These are phyloP conservation scores for Melinaea menophilus DNA, from an alignment of 2,888 invertebrate genomes.

Conservation along the genomic window DNA sequence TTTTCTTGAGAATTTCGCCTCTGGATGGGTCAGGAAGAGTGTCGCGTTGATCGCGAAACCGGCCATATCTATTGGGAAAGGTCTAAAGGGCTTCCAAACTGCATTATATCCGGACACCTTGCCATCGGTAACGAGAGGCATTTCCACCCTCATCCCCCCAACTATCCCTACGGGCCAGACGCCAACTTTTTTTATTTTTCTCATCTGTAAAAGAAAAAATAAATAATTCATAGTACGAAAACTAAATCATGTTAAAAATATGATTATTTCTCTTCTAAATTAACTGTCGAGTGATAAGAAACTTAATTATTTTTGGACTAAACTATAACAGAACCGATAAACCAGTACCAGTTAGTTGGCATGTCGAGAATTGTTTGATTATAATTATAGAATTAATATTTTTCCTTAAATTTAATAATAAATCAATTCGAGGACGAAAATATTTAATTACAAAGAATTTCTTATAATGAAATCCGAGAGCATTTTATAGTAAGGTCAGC, in stretches of 20 bases:
- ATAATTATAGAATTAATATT: no score
- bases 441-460: no score
- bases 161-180: conserved; percentile 98
- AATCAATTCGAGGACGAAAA: no score
- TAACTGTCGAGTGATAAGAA: background rate
- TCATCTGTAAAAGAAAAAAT: conserved; percentile 79
- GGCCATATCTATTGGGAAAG: conserved; percentile 99
- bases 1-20: conserved; percentile 88
- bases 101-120: conserved; percentile 79
- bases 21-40: conserved; percentile 82
- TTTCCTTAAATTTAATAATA: no score
- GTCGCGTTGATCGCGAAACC: conserved; percentile 93
- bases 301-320: no score
- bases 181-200: conserved; percentile 88
- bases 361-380: no score
- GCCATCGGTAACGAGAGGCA: conserved; percentile 84
- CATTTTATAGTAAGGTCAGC: no score
- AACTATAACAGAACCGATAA: no score
- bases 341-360: no score
- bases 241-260: background rate
- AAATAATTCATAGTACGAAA: background rate
- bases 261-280: background rate
- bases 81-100: conserved; percentile 92
- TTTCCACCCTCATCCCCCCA: conserved; percentile 95
- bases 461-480: no score